A percentile compares a stretch with the other conserved stretches of the same genome.
These are phyloP conservation scores for Polymixis lichenea DNA, from an alignment of 2,888 invertebrate genomes.

Conservation along the genomic window DNA sequence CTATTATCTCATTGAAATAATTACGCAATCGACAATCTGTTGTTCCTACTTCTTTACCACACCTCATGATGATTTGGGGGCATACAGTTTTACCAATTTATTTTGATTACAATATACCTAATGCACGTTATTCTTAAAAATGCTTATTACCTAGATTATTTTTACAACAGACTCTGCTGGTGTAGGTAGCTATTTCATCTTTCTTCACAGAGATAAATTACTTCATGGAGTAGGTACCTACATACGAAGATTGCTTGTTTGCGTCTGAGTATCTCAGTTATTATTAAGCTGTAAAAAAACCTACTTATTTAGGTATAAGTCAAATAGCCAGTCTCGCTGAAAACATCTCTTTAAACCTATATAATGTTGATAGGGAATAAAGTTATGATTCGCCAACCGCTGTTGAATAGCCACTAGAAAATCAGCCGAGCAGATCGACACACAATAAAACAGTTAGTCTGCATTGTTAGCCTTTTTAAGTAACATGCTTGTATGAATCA, in stretches of 20 bases:
- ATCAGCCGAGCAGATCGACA: constrained; percentile 63
- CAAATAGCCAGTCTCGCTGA: background rate
- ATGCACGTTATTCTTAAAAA: background rate
- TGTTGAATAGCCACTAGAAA: constrained; percentile 36
- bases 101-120: background rate
- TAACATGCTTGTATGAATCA: constrained; percentile 64
- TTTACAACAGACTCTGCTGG: background rate
- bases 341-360: background rate
- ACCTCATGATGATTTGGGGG: background rate
- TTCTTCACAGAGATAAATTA: background rate
- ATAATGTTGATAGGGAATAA: background rate
- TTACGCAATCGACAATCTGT: constrained; percentile 50
- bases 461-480: constrained; percentile 65
- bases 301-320: background rate
- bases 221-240: background rate
- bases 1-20: constrained; percentile 63
- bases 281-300: background rate
- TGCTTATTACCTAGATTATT: background rate
- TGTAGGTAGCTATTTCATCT: too few relatives aligned
- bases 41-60: constrained; percentile 5
- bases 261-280: background rate
- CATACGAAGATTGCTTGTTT: background rate
- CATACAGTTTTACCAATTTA: background rate
- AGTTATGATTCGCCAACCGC: constrained; percentile 24
- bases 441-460: constrained; percentile 62